Percentiles rank a stretch among this genome's conserved stretches.
These are phyloP conservation scores for Trachurus trachurus DNA, from an alignment of 2,797 vertebrate species.

Conservation along the genomic window DNA sequence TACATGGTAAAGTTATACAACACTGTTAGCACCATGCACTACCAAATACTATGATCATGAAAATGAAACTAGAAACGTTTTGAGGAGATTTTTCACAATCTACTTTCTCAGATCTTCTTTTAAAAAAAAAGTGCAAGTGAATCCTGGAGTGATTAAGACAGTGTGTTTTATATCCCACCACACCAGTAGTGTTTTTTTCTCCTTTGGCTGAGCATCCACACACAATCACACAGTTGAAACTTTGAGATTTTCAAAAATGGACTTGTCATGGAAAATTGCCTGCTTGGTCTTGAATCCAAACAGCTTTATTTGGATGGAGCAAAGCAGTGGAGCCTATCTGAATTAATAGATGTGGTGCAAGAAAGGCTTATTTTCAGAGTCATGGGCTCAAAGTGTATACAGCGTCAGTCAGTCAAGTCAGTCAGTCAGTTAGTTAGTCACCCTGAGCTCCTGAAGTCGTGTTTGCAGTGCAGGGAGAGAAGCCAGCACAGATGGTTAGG, in stretches of 20 bases:
- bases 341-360: constrained; percentile 70
- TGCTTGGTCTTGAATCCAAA: constrained; percentile 81
- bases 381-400: constrained; percentile 61
- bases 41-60: not conserved
- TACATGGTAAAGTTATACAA: no score
- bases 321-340: constrained; percentile 62
- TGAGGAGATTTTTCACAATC: constrained; percentile 4
- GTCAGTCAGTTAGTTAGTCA: not conserved
- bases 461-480: constrained; percentile 86
- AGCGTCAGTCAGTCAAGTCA: constrained; percentile 3
- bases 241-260: constrained; percentile 74
- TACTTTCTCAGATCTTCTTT: not conserved
- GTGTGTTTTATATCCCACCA: constrained; percentile 43
- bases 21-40: no score
- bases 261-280: constrained; percentile 81
- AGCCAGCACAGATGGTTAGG: constrained; percentile 94
- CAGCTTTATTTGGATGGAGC: constrained; percentile 71
- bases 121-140: constrained; percentile 13
- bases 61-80: not conserved
- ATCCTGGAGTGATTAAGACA: constrained; percentile 10
- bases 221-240: constrained; percentile 34
- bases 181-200: constrained; percentile 1
- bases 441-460: constrained; percentile 73
- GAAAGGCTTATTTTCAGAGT: constrained; percentile 75
- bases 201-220: constrained; percentile 40